Conservation (phyloP, 64 coral and sea anemone genomes). For the Actinia tenebrosa region DNA sequence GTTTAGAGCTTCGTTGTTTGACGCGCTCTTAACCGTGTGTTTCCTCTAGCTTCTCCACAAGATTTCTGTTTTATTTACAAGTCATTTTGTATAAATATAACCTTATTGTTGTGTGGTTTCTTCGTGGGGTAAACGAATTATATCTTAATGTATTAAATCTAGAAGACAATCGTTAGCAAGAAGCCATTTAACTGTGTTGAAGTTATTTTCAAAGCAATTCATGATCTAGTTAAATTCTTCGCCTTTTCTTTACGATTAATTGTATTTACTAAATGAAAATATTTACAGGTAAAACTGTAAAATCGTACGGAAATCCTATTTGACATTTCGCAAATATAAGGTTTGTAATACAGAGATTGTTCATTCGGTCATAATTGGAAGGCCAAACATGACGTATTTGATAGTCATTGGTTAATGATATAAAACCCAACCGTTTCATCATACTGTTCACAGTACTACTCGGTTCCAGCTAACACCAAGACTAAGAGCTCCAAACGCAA, state of each 20-base stretch:
- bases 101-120: neutral
- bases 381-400: neutral
- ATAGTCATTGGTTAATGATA: neutral
- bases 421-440: neutral
- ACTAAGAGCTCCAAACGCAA: neutral
- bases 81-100: neutral
- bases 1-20: neutral
- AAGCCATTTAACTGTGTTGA: neutral
- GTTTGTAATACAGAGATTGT: neutral
- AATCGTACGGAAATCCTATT: neutral
- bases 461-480: neutral
- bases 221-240: neutral
- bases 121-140: neutral
- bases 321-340: neutral
- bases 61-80: neutral
- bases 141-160: neutral
- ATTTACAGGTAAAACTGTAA: neutral
- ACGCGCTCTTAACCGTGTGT: neutral
- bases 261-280: neutral
- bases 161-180: neutral
- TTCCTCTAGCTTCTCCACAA: neutral
- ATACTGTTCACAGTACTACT: neutral
- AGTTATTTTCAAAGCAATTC: neutral
- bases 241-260: neutral
- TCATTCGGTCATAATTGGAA: neutral